phyloP scores from a whole-genome alignment of 2,797 vertebrate genomes.

The Basileuterus tristriatus region DNA sequence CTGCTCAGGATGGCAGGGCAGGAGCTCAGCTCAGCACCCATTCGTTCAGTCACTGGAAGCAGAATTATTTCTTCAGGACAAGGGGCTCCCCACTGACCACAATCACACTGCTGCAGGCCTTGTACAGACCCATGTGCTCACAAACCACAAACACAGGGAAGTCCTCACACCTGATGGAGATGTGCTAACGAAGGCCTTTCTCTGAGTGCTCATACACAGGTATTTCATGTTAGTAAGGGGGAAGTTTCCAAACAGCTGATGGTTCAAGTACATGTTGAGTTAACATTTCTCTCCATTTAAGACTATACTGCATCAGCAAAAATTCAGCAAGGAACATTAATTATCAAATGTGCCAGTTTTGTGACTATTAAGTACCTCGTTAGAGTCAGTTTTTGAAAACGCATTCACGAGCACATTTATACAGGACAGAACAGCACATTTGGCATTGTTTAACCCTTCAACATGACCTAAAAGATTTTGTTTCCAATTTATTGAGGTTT shows the following conservation, averaged over 20 bases:
- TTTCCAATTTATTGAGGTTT: neutral
- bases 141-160: neutral
- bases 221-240: neutral
- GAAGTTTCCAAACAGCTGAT: slow-evolving; percentile 50
- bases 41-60: neutral
- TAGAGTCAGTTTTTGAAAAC: slow-evolving; percentile 76
- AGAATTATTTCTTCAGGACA: neutral
- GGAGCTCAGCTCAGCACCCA: neutral
- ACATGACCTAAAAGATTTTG: neutral
- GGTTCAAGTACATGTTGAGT: slow-evolving; percentile 51
- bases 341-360: slow-evolving; percentile 79
- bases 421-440: neutral
- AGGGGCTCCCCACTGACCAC: neutral
- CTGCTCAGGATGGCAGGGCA: neutral
- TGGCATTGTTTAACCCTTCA: slow-evolving; percentile 54
- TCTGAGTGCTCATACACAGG: neutral
- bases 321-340: slow-evolving; percentile 77
- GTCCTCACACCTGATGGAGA: neutral
- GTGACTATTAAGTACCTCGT: slow-evolving; percentile 78
- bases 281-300: slow-evolving; percentile 63
- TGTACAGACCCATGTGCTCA: neutral
- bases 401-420: slow-evolving; percentile 61
- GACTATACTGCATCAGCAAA: slow-evolving; percentile 68
- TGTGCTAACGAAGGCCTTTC: neutral
- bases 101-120: fast-evolving